Percentiles rank a stretch among this genome's conserved stretches.
Conservation (phyloP, 2,888 invertebrate genomes). For the Terebella lapidaria region DNA sequence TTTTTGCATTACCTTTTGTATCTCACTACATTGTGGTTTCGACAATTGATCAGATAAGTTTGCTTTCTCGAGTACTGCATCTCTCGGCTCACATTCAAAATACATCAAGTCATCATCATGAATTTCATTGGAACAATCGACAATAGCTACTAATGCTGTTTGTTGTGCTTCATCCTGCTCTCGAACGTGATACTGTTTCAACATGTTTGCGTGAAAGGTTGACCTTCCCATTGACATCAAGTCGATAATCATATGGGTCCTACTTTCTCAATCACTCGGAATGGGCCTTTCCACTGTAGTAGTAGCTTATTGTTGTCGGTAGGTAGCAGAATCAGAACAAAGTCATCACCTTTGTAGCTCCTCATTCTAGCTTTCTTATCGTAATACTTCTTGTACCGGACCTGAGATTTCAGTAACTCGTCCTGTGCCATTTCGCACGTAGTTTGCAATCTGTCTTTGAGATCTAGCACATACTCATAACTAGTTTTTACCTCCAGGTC, state of each 20-base stretch:
- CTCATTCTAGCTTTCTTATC: slow-evolving; percentile 17
- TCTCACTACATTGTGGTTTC: neutral
- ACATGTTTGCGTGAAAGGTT: slow-evolving; percentile 5
- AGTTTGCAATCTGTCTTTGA: neutral
- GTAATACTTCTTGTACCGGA: slow-evolving; percentile 12
- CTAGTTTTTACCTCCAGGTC: neutral
- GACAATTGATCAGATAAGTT: neutral
- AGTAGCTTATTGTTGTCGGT: slow-evolving; percentile 25
- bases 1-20: neutral
- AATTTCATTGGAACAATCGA: too few species aligned
- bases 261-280: neutral
- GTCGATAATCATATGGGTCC: neutral
- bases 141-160: too few species aligned
- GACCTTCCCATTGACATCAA: neutral
- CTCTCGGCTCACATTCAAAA: too few species aligned
- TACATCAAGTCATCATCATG: neutral
- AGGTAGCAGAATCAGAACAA: slow-evolving; percentile 24
- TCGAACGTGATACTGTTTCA: slow-evolving; percentile 1
- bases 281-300: slow-evolving; percentile 14
- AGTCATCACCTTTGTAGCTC: slow-evolving; percentile 18
- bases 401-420: neutral
- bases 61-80: too few species aligned
- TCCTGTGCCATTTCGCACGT: slow-evolving; percentile 20
- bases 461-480: slow-evolving; percentile 1
- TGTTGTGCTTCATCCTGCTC: neutral